Conservation (phyloP, 2,888 invertebrate species). For the Ornithoptera alexandrae region DNA sequence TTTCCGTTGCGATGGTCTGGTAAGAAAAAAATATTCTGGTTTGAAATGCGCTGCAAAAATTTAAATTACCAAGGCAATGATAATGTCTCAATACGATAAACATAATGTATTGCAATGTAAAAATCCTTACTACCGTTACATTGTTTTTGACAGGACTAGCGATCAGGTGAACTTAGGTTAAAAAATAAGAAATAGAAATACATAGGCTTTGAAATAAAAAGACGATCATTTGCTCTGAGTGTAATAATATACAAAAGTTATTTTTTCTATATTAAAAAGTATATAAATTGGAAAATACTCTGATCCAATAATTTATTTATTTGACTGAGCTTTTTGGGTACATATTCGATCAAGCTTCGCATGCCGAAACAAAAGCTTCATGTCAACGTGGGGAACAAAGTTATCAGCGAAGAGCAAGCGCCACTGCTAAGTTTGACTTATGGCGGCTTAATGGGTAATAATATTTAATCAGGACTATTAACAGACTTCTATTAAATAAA, state of each 20-base stretch:
- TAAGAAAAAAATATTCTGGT: too few relatives aligned
- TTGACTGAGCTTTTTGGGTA: background rate
- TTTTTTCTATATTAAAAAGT: background rate
- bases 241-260: background rate
- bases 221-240: background rate
- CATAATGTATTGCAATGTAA: too few relatives aligned
- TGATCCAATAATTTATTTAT: background rate
- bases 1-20: too few relatives aligned
- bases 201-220: too few relatives aligned
- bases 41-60: too few relatives aligned
- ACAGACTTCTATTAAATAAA: background rate
- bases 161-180: too few relatives aligned
- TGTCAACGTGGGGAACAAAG: conserved; percentile 13
- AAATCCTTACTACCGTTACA: too few relatives aligned
- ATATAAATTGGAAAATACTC: background rate
- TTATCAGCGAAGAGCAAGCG: conserved; percentile 24
- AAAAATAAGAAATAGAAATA: too few relatives aligned
- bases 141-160: too few relatives aligned
- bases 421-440: conserved; percentile 7
- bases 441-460: conserved; percentile 13
- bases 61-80: too few relatives aligned
- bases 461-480: conserved; percentile 9
- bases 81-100: too few relatives aligned
- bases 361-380: conserved; percentile 21
- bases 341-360: conserved; percentile 6